A percentile compares a stretch with the other conserved stretches of the same genome.
Evolutionary conservation across 2,888 invertebrate genomes (phyloP).

Genomic region (Trichogramma dendrolimi): DNA sequence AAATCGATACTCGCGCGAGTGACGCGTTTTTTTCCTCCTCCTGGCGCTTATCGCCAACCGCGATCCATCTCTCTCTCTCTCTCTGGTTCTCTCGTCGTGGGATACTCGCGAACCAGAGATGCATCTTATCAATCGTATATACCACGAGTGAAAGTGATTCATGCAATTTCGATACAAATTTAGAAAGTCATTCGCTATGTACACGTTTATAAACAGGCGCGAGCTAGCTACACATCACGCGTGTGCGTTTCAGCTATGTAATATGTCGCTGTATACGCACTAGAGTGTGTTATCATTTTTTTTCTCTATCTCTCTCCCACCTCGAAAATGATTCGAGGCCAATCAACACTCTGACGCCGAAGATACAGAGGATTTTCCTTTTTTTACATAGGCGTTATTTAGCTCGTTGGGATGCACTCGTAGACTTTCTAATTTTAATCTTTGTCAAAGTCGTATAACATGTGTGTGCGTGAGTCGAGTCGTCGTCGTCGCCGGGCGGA

Average conservation of each 20-base stretch:
- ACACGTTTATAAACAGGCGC: neutral
- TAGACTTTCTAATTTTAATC: too few species aligned
- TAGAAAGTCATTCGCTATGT: conserved; percentile 44
- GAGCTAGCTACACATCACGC: neutral
- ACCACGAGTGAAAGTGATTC: conserved; percentile 44
- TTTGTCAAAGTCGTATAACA: too few species aligned
- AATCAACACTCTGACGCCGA: neutral
- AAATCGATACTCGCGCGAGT: neutral
- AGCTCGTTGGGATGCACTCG: too few species aligned
- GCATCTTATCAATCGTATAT: conserved; percentile 30
- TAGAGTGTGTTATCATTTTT: neutral
- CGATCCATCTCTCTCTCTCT: neutral
- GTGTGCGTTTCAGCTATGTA: neutral
- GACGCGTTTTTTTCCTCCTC: conserved; percentile 14
- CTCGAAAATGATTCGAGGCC: neutral
- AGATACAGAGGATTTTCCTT: neutral
- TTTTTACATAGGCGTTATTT: too few species aligned
- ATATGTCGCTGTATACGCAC: neutral
- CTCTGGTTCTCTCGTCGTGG: conserved; percentile 1
- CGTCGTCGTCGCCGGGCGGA: too few species aligned
- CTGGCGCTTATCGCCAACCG: neutral
- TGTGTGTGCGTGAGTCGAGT: too few species aligned
- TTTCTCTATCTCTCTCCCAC: neutral
- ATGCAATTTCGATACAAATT: conserved; percentile 42
- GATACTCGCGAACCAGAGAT: conserved; percentile 7